These are phyloP conservation scores for Rhaphigaster nebulosa DNA, from an alignment of 2,888 invertebrate genomes.

Conservation along the genomic window DNA sequence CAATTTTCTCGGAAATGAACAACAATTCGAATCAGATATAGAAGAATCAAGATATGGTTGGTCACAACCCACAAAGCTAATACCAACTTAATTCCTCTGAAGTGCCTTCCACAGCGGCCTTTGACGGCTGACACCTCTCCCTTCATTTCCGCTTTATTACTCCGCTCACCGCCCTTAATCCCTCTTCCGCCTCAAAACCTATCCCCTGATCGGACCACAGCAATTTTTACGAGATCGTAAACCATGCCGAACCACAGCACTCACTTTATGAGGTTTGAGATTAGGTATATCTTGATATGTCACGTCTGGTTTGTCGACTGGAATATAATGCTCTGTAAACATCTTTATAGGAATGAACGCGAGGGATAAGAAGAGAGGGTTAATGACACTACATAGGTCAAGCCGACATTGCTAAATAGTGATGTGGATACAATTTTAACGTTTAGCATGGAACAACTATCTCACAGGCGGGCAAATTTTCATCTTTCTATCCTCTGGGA, in stretches of 20 bases:
- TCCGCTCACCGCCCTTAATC: conserved; percentile 70
- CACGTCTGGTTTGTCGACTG: conserved; percentile 5
- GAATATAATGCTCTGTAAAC: not conserved
- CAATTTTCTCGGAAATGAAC: not conserved
- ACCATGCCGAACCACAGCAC: not conserved
- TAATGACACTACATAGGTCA: not conserved
- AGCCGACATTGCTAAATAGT: not conserved
- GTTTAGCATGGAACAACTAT: too few species aligned
- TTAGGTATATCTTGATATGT: not conserved
- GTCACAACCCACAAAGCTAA: not conserved
- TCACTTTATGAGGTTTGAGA: conserved; percentile 8
- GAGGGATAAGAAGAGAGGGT: not conserved
- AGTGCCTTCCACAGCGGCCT: not conserved
- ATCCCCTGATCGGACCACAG: not conserved
- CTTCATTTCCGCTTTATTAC: conserved; percentile 8
- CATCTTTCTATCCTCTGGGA: too few species aligned
- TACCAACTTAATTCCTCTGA: not conserved
- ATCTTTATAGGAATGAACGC: not conserved
- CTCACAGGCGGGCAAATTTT: too few species aligned
- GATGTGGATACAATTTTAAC: too few species aligned
- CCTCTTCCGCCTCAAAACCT: not conserved
- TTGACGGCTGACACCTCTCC: conserved; percentile 11
- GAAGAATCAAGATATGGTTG: not conserved
- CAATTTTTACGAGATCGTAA: conserved; percentile 22
- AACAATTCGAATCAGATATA: not conserved